Percentiles rank a stretch among this genome's conserved stretches.
These are phyloP conservation scores for Drosophila nr. perissopoda DNA, from an alignment of 2,888 invertebrate genomes.

Conservation along the genomic window DNA sequence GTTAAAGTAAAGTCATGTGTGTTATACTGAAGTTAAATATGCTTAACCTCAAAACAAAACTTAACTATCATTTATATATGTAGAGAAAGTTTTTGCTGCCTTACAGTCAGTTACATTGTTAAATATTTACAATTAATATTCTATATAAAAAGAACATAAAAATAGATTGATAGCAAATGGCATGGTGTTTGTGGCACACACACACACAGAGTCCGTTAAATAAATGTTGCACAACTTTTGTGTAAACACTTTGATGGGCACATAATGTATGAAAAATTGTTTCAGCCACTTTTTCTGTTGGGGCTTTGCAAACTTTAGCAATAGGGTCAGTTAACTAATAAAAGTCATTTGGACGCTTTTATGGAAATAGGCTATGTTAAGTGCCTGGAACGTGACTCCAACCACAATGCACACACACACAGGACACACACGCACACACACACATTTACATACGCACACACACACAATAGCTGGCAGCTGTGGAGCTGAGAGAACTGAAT, in stretches of 20 bases:
- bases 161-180: constrained; percentile 2
- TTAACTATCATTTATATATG: not conserved
- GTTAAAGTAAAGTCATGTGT: not conserved
- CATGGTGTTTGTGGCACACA: not conserved
- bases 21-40: not conserved
- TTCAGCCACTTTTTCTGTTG: constrained; percentile 35
- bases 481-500: constrained; percentile 50
- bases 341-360: constrained; percentile 63
- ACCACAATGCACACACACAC: constrained; percentile 41
- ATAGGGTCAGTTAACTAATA: constrained; percentile 69
- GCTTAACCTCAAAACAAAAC: not conserved
- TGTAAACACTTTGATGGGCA: constrained; percentile 6
- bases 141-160: not conserved
- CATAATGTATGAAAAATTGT: constrained; percentile 23
- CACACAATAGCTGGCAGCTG: constrained; percentile 42
- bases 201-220: not conserved
- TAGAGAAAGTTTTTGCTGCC: not conserved
- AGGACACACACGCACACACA: constrained; percentile 28
- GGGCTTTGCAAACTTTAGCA: constrained; percentile 36
- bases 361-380: constrained; percentile 40
- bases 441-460: not conserved
- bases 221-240: constrained; percentile 9
- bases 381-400: constrained; percentile 48
- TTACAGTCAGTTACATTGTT: not conserved
- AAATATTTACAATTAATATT: not conserved